Conservation (phyloP, 2,797 vertebrate species). For the Babyrousa celebensis region DNA sequence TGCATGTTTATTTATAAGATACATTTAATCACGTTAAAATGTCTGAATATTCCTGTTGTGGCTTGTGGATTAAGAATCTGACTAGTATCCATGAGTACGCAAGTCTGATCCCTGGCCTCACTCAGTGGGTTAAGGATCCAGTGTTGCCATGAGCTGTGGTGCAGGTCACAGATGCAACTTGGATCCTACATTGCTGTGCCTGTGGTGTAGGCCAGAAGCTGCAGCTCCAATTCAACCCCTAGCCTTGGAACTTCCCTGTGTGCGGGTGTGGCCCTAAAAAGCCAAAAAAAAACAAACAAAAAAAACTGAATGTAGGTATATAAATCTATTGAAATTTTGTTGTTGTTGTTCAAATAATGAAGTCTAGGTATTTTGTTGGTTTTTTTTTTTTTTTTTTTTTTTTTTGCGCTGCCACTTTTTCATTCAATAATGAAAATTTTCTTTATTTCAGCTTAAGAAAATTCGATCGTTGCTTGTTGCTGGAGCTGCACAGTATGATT, state of each 20-base stretch:
- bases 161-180: too few relatives aligned
- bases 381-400: background rate
- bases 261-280: too few relatives aligned
- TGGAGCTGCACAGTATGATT: slow-evolving; percentile 96
- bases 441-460: slow-evolving; percentile 95
- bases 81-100: too few relatives aligned
- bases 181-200: too few relatives aligned
- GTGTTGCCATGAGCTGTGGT: too few relatives aligned
- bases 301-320: slow-evolving; percentile 13
- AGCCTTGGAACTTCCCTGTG: too few relatives aligned
- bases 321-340: slow-evolving; percentile 24
- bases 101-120: too few relatives aligned
- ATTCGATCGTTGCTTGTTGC: slow-evolving; percentile 97
- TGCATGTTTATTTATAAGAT: slow-evolving; percentile 38
- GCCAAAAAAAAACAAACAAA: background rate
- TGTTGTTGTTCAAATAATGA: slow-evolving; percentile 39
- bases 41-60: background rate
- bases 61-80: too few relatives aligned
- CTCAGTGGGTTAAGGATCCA: too few relatives aligned
- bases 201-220: too few relatives aligned
- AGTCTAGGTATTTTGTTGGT: background rate
- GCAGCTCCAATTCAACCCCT: too few relatives aligned
- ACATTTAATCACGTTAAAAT: slow-evolving; percentile 53
- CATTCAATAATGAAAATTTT: slow-evolving; percentile 68
- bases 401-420: background rate